These are phyloP conservation scores for Nesidiocoris tenuis DNA, from an alignment of 2,888 invertebrate genomes.

Conservation along the genomic window DNA sequence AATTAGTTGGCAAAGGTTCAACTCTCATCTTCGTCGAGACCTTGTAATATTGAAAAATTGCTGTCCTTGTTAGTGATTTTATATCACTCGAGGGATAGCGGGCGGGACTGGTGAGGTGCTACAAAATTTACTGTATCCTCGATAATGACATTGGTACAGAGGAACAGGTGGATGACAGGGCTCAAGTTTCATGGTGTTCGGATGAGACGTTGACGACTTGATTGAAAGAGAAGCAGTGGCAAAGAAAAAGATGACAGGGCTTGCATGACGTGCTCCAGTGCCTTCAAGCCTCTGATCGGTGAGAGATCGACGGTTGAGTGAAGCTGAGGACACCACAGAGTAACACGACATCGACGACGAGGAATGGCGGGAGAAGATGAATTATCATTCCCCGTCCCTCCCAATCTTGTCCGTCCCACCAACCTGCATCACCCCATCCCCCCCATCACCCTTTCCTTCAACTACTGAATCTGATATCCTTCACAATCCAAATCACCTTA, in stretches of 20 bases:
- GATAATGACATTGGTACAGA: too few relatives aligned
- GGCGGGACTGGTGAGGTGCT: too few relatives aligned
- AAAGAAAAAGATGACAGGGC: not conserved
- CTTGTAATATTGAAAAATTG: too few relatives aligned
- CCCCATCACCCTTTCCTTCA: not conserved
- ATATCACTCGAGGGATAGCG: too few relatives aligned
- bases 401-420: not conserved
- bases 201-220: not conserved
- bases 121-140: too few relatives aligned
- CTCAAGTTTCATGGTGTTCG: not conserved
- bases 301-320: not conserved
- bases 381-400: not conserved
- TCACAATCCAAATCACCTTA: conserved; percentile 30
- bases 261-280: not conserved
- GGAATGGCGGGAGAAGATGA: conserved; percentile 29
- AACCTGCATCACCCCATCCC: not conserved
- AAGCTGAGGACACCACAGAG: conserved; percentile 10
- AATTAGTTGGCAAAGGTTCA: too few relatives aligned
- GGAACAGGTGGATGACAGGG: not conserved
- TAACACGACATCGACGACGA: not conserved
- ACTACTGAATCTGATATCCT: conserved; percentile 2
- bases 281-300: not conserved
- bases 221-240: conserved; percentile 4
- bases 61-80: too few relatives aligned
- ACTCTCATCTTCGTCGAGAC: too few relatives aligned